These are phyloP conservation scores for Bombyx mori DNA, from an alignment of 1,140 invertebrate genomes.

Conservation along the genomic window DNA sequence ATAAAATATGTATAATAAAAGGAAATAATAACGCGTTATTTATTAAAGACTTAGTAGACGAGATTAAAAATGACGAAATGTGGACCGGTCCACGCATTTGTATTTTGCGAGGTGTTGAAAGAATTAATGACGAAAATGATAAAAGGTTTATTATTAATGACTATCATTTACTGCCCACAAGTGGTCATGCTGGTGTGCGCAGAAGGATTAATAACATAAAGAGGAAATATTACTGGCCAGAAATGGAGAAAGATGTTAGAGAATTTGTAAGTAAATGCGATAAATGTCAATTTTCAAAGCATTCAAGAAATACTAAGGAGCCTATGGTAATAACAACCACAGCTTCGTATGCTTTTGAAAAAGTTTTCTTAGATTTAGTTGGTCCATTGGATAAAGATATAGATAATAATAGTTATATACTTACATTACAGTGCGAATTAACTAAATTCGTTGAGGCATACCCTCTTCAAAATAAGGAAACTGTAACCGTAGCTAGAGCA, in stretches of 20 bases:
- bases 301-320: background rate
- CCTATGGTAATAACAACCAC: slow-evolving; percentile 3
- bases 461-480: background rate
- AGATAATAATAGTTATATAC: slow-evolving; percentile 2
- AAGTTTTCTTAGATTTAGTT: slow-evolving; percentile 20
- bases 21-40: slow-evolving; percentile 4
- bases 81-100: slow-evolving; percentile 9
- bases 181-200: slow-evolving; percentile 13
- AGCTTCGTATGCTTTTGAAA: slow-evolving; percentile 10
- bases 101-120: slow-evolving; percentile 7
- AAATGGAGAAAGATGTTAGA: slow-evolving; percentile 1
- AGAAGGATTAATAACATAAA: slow-evolving; percentile 2
- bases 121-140: slow-evolving; percentile 5
- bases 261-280: slow-evolving; percentile 7
- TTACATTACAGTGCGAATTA: background rate
- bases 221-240: slow-evolving; percentile 1
- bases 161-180: slow-evolving; percentile 18
- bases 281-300: slow-evolving; percentile 6
- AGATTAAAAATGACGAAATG: slow-evolving; percentile 1
- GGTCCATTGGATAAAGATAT: slow-evolving; percentile 5
- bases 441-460: background rate
- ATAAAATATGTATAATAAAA: slow-evolving; percentile 8
- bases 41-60: background rate
- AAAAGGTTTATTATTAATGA: slow-evolving; percentile 17
- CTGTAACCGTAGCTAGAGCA: background rate